phyloP scores from a whole-genome alignment of 2,888 invertebrate species.

The Scaeva pyrastri region DNA sequence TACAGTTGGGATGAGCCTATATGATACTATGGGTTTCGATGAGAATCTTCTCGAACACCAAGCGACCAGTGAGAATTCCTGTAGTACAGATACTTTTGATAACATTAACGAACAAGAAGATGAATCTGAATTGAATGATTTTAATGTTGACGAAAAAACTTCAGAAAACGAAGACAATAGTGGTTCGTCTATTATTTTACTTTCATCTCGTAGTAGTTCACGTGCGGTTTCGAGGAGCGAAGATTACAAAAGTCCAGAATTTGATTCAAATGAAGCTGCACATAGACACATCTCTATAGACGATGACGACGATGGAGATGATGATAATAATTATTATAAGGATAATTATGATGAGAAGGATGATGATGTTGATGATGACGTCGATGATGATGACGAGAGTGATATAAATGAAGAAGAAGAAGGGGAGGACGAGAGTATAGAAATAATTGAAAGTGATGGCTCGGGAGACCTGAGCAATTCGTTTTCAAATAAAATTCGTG shows the following conservation, averaged over 20 bases:
- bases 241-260: conserved; percentile 10
- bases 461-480: conserved; percentile 36
- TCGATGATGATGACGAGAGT: conserved; percentile 10
- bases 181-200: conserved; percentile 63
- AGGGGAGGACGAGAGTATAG: conserved; percentile 40
- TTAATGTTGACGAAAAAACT: background rate
- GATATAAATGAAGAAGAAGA: conserved; percentile 20
- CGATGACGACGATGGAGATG: conserved; percentile 46
- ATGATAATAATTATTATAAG: conserved; percentile 32
- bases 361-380: conserved; percentile 31
- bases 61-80: conserved; percentile 18
- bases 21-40: conserved; percentile 78
- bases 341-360: conserved; percentile 34
- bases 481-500: conserved; percentile 42
- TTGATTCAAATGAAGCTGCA: background rate
- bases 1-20: conserved; percentile 81
- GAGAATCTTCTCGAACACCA: background rate
- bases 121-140: conserved; percentile 11
- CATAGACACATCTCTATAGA: conserved; percentile 44
- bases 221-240: conserved; percentile 29
- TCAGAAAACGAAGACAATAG: conserved; percentile 46
- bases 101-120: background rate
- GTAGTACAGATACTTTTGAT: conserved; percentile 39
- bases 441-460: conserved; percentile 43
- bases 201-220: conserved; percentile 62